Percentiles rank a stretch among this genome's conserved stretches.
Evolutionary conservation across 1,140 invertebrate genomes (phyloP).

Genomic region (Uloborus diversus): DNA sequence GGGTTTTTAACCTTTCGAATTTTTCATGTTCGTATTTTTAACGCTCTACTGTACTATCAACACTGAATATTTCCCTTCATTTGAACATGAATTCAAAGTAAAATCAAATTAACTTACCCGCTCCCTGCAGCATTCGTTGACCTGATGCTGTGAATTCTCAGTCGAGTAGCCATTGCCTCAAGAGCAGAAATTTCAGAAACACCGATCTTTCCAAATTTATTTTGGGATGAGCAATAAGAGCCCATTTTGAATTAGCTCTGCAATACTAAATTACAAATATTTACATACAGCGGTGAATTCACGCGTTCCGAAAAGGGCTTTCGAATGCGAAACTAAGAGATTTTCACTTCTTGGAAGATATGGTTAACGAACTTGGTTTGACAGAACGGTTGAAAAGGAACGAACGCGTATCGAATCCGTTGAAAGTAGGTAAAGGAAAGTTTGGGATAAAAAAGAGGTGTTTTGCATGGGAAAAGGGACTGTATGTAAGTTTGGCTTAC

Average conservation of each 20-base stretch:
- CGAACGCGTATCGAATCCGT: neutral
- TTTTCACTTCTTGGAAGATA: neutral
- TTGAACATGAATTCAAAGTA: too few relatives aligned
- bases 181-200: neutral
- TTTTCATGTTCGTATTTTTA: too few relatives aligned
- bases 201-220: neutral
- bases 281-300: neutral
- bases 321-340: too few relatives aligned
- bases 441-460: neutral
- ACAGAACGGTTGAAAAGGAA: neutral
- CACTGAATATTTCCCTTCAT: too few relatives aligned
- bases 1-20: too few relatives aligned
- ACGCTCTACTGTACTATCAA: too few relatives aligned
- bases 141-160: slow-evolving; percentile 40
- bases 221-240: slow-evolving; percentile 63
- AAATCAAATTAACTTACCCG: slow-evolving; percentile 31
- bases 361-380: neutral
- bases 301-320: too few relatives aligned
- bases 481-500: neutral
- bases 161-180: slow-evolving; percentile 23
- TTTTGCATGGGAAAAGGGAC: neutral
- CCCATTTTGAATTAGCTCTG: slow-evolving; percentile 5
- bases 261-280: neutral
- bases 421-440: slow-evolving; percentile 14
- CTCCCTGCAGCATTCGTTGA: slow-evolving; percentile 36